Evolutionary conservation across 2,888 invertebrate genomes (phyloP), one percentile per base, ranked within the genome.

Genomic region (Tachina fera): DNA sequence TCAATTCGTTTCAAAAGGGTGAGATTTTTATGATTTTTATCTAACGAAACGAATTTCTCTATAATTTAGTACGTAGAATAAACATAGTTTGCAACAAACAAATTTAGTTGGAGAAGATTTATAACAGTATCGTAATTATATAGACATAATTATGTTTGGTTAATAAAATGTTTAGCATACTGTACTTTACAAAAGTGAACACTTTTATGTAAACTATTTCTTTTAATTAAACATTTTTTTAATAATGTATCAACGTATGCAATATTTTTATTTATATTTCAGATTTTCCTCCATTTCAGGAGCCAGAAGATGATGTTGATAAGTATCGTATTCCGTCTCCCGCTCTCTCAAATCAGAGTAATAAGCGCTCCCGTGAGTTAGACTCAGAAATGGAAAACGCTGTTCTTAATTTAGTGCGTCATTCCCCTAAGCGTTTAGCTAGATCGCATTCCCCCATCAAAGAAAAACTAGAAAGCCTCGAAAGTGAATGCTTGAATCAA

Each of bases 281-380:
- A 93, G 93, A 89, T 87, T 91, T 90, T 84, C 89, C 86, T 13
- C 89, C 89, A 53, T 89, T 89, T 68, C 89, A 88, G 67, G 90
- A 90, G 65, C 88, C 89, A 39, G 67, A 68, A 41, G 78, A 82
- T 76, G 72, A 74, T 43, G 22, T 61, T n/a, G 75, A 84, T 1
- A 79, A 83, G 60, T 68, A 74, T 9, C 68, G 53, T 83, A 77
- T 22, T 58, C 88, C 89, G 56, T 78, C 90, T 67, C 90, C 91
- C 9, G 90, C 90, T 65, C 90, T 91, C 8, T 89, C 91, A 78
- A 91, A 90, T 74, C 78, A 91, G 51, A 90, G 89, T 84, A 89
- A 87, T 82, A 91, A 91, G 72, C 91, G 92, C 10, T 86, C 87
- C 3, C 87, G 88, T 1, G 89, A 89, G 19, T 61, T 89, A 77